Conservation (phyloP, 2,888 invertebrate genomes). For the Eupithecia tripunctaria region DNA sequence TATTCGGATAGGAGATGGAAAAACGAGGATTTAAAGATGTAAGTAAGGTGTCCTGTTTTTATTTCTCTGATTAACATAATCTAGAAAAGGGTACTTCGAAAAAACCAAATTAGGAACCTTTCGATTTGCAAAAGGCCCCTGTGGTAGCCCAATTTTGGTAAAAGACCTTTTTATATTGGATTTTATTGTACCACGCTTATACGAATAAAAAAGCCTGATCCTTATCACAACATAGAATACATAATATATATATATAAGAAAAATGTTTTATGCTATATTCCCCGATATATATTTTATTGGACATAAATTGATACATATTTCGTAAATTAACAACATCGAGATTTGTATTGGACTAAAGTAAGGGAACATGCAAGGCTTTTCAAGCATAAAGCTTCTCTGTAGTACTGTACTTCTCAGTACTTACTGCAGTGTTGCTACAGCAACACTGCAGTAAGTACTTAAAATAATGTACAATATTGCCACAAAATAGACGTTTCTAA, state of each 20-base stretch:
- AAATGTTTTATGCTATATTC: slow-evolving; percentile 14
- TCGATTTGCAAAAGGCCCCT: neutral
- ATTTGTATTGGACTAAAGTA: slow-evolving; percentile 52
- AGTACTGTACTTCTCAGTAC: no score
- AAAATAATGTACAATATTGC: no score
- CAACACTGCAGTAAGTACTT: no score
- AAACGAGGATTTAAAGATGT: neutral
- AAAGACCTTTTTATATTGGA: slow-evolving; percentile 28
- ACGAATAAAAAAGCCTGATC: slow-evolving; percentile 29
- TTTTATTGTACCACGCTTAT: slow-evolving; percentile 15
- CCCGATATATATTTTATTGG: slow-evolving; percentile 23
- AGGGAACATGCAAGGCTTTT: slow-evolving; percentile 73
- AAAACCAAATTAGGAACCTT: neutral
- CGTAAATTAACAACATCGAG: slow-evolving; percentile 48
- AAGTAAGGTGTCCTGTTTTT: neutral
- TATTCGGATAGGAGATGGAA: slow-evolving; percentile 14
- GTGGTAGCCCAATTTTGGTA: neutral
- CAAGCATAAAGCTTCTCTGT: slow-evolving; percentile 70
- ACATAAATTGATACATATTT: slow-evolving; percentile 18
- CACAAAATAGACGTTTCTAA: slow-evolving; percentile 10
- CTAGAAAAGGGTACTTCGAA: neutral
- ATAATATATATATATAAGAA: slow-evolving; percentile 7
- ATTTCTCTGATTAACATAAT: neutral
- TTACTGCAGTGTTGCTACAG: no score
- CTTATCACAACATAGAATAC: slow-evolving; percentile 20